Percentiles rank a stretch among this genome's conserved stretches.
Conservation (phyloP, 2,797 vertebrate genomes). For the Dryobates pubescens region DNA sequence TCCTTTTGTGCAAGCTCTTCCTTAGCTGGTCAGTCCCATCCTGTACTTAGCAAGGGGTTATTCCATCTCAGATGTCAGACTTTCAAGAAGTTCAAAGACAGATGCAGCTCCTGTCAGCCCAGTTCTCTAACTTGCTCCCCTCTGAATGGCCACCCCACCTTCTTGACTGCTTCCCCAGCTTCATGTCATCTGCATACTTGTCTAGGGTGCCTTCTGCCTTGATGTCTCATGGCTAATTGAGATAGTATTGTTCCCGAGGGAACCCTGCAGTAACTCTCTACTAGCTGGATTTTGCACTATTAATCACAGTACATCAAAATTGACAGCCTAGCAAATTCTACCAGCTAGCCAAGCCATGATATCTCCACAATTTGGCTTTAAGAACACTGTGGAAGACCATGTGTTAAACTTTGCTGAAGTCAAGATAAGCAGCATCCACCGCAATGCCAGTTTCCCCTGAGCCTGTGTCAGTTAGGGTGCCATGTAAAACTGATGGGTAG, state of each 20-base stretch:
- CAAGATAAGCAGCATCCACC: not conserved
- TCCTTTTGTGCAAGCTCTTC: not conserved
- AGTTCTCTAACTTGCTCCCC: not conserved
- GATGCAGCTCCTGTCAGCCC: not conserved
- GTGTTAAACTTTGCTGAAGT: not conserved
- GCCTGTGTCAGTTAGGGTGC: fast-evolving
- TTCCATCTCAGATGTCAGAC: not conserved
- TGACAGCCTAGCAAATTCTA: not conserved
- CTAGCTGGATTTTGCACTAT: not conserved
- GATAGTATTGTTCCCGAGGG: fast-evolving
- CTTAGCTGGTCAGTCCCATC: not conserved
- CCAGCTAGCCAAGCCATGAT: not conserved
- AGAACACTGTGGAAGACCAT: fast-evolving
- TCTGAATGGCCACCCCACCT: not conserved
- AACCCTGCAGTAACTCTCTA: not conserved
- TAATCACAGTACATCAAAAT: not conserved
- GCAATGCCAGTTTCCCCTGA: not conserved
- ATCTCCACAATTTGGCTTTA: not conserved
- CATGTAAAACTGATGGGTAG: not conserved
- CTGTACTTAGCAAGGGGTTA: not conserved
- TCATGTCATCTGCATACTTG: not conserved
- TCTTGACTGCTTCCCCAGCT: not conserved
- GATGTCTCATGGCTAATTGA: not conserved
- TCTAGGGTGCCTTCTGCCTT: not conserved
- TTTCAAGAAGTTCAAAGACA: not conserved